These are phyloP conservation scores for Drosophila seclusa DNA, from an alignment of 2,888 invertebrate genomes.

Conservation along the genomic window DNA sequence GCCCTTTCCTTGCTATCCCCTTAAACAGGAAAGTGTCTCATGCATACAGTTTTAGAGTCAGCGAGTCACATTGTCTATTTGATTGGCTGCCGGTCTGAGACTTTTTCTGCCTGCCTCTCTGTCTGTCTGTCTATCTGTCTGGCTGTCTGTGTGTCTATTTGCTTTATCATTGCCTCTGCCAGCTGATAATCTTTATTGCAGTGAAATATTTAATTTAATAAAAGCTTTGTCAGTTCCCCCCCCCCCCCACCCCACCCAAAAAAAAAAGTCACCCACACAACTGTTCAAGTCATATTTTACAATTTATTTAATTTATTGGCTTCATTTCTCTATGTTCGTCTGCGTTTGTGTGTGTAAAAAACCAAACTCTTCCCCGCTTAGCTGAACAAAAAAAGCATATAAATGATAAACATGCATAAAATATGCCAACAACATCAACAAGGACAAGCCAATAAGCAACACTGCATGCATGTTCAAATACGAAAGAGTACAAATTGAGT, in stretches of 20 bases:
- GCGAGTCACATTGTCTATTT: constrained; percentile 73
- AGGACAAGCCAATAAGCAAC: constrained; percentile 69
- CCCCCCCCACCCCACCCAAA: neutral
- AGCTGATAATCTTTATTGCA: constrained; percentile 80
- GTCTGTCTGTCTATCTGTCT: constrained; percentile 7
- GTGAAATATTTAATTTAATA: constrained; percentile 79
- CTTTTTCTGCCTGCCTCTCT: neutral
- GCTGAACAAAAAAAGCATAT: constrained; percentile 70
- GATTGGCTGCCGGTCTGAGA: constrained; percentile 46
- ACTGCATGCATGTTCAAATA: constrained; percentile 30
- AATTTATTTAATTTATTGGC: constrained; percentile 79
- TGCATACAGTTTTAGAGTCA: constrained; percentile 62
- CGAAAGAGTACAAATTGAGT: constrained; percentile 18
- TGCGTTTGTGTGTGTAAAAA: constrained; percentile 28
- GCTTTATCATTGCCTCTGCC: constrained; percentile 71
- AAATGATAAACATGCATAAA: constrained; percentile 78
- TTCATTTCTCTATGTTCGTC: constrained; percentile 14
- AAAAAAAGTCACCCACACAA: constrained; percentile 3
- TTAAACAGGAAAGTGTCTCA: neutral
- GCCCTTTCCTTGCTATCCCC: neutral
- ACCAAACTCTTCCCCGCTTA: constrained; percentile 46
- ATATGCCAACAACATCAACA: constrained; percentile 72
- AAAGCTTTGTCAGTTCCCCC: constrained; percentile 51
- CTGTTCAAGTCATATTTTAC: constrained; percentile 67
- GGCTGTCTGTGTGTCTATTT: constrained; percentile 48